Conservation (phyloP, 2,888 invertebrate species). For the Incurvaria masculella region DNA sequence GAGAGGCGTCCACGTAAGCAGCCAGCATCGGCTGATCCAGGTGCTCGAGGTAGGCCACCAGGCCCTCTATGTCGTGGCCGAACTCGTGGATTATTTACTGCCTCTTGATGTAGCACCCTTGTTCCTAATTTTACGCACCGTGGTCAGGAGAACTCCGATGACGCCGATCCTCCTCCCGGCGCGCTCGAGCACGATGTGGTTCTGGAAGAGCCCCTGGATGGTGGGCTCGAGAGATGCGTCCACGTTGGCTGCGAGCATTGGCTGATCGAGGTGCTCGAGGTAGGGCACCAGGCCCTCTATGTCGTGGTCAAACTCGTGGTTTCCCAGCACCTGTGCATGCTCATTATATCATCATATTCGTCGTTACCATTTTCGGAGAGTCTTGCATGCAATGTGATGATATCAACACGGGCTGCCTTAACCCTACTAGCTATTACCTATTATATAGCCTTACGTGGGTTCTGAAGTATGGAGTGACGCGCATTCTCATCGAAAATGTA, state of each 20-base stretch:
- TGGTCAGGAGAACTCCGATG: slow-evolving; percentile 67
- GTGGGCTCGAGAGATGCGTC: slow-evolving; percentile 65
- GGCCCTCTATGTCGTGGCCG: slow-evolving; percentile 68
- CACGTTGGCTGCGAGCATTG: slow-evolving; percentile 74
- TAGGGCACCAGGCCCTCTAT: slow-evolving; percentile 71
- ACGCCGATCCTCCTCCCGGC: slow-evolving; percentile 69
- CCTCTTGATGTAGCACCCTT: too few relatives aligned
- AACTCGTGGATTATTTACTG: too few relatives aligned
- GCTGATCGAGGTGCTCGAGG: slow-evolving; percentile 58
- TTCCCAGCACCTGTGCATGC: slow-evolving; percentile 67
- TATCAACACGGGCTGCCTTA: too few relatives aligned
- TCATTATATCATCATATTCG: not conserved
- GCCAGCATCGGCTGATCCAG: slow-evolving; percentile 67
- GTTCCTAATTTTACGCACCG: slow-evolving; percentile 25
- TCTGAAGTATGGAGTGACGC: too few relatives aligned
- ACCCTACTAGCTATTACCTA: too few relatives aligned
- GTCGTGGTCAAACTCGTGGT: slow-evolving; percentile 83
- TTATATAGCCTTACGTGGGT: too few relatives aligned
- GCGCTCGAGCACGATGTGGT: slow-evolving; percentile 62
- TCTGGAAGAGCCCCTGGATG: slow-evolving; percentile 58
- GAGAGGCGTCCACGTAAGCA: slow-evolving; percentile 69
- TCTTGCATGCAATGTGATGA: too few relatives aligned
- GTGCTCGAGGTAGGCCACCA: slow-evolving; percentile 66
- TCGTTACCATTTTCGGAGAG: too few relatives aligned
- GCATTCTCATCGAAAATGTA: too few relatives aligned